These are phyloP conservation scores for Corticium candelabrum DNA, from an alignment of 37 sponge, comb jelly and placozoan species.

Conservation along the genomic window DNA sequence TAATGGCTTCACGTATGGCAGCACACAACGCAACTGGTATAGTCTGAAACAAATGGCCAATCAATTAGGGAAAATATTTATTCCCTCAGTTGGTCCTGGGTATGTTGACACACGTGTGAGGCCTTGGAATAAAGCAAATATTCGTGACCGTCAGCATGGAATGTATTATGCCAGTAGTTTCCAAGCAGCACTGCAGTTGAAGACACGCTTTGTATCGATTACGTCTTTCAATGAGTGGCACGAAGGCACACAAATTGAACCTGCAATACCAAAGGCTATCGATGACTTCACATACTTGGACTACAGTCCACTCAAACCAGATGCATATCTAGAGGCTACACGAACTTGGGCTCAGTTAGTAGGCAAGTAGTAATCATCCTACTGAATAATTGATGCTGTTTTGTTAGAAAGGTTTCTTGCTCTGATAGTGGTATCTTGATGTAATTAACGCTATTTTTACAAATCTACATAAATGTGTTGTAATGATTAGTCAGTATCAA, in stretches of 20 bases:
- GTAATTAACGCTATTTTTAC: too few species aligned
- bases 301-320: not conserved
- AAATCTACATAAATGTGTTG: too few species aligned
- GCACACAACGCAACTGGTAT: conserved; percentile 43
- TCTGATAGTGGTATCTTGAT: too few species aligned
- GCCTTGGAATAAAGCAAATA: conserved; percentile 65
- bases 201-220: conserved; percentile 28
- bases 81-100: conserved; percentile 78
- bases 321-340: not conserved
- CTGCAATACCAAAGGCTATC: conserved; percentile 31
- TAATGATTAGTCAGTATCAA: too few species aligned
- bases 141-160: conserved; percentile 26
- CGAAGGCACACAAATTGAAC: conserved; percentile 88
- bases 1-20: conserved; percentile 65
- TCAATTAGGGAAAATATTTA: conserved; percentile 39
- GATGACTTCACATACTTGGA: not conserved
- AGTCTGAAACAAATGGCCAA: conserved; percentile 28
- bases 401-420: too few species aligned
- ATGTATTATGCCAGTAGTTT: conserved; percentile 45
- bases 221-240: conserved; percentile 92
- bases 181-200: conserved; percentile 25
- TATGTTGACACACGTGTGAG: conserved; percentile 69
- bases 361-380: not conserved
- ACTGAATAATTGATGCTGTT: too few species aligned
- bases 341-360: not conserved